Base-by-base conservation (phyloP, 2,888 invertebrate genomes). In the Cephus pulcher region DNA sequence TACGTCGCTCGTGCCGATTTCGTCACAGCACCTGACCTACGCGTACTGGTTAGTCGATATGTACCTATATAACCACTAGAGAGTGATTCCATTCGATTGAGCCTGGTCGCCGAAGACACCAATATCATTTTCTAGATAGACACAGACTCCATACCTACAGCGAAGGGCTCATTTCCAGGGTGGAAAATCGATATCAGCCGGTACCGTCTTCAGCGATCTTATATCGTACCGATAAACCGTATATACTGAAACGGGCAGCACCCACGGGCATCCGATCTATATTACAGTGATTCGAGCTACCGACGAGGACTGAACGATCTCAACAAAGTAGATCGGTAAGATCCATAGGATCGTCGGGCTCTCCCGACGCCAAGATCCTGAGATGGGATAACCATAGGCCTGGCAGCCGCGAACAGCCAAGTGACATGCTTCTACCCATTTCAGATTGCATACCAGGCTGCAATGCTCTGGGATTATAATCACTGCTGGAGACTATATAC, bases 341-440 rank as follows among this genome's bases (percentile, higher is more conserved):
- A 56, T 56, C 56, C 56, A 23, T 9, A 56, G 56, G 56, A 56
- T 56, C 56, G 56, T 56, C 56, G 56, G 56, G 2, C 23, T 56
- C 56, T 23, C 56, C 23, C 56, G 56, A 56, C 56, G 56, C 56
- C 75, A 78, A 78, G 76, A 56, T 74, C 74, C 78, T 73, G 37
- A 77, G 73, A 76, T 78, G 80, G 86, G 85, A 85, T 88, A 88
- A 88, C 87, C 87, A 88, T 85, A 88, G 88, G 85, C 84, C 85
- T 87, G 84, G 83, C 85, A 87, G 86, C 84, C 84, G 88, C 87
- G 86, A 88, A 89, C 88, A 87, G 83, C 86, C 85, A 83, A 88
- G 88, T 89, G 89, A 89, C 89, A 88, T 87, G 87, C 86, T 87
- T 88, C 88, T 82, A 85, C 85, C 81, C 82, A 85, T 86, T 86